phyloP scores from a whole-genome alignment of 2,888 invertebrate species.

The Tetanocera ferruginea region DNA sequence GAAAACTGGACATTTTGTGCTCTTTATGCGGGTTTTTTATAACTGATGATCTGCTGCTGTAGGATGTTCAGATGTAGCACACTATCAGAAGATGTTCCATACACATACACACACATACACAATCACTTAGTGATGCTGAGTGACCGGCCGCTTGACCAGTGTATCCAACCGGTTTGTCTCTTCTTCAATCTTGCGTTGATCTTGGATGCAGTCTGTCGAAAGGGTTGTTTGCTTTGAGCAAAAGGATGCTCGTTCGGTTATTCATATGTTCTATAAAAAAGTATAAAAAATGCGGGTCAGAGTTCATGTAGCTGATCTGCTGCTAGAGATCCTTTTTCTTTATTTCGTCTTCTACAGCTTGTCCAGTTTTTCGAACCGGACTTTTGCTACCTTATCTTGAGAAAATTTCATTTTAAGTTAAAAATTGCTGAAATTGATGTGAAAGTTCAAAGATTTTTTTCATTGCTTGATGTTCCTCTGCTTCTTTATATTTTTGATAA shows the following conservation, averaged over 20 bases:
- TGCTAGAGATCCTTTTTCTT: too few species aligned
- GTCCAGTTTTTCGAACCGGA: slow-evolving; percentile 34
- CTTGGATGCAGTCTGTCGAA: background rate
- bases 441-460: slow-evolving; percentile 29
- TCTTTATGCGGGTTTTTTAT: background rate
- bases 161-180: too few species aligned
- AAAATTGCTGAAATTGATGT: slow-evolving; percentile 33
- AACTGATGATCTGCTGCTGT: background rate
- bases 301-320: slow-evolving; percentile 14
- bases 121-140: background rate
- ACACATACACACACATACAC: background rate
- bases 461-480: background rate
- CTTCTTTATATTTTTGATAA: background rate
- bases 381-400: slow-evolving; percentile 17
- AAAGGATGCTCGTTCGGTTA: background rate
- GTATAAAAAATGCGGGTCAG: slow-evolving; percentile 25
- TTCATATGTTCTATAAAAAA: too few species aligned
- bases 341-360: background rate
- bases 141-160: background rate
- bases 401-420: slow-evolving; percentile 22
- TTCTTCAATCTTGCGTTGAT: too few species aligned
- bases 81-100: background rate
- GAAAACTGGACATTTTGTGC: background rate
- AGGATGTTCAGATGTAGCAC: background rate
- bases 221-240: background rate